Evolutionary conservation across 2,113 vertebrate species (phyloP), one percentile per base, ranked within the genome.

Genomic region (Trematomus loennbergii): DNA sequence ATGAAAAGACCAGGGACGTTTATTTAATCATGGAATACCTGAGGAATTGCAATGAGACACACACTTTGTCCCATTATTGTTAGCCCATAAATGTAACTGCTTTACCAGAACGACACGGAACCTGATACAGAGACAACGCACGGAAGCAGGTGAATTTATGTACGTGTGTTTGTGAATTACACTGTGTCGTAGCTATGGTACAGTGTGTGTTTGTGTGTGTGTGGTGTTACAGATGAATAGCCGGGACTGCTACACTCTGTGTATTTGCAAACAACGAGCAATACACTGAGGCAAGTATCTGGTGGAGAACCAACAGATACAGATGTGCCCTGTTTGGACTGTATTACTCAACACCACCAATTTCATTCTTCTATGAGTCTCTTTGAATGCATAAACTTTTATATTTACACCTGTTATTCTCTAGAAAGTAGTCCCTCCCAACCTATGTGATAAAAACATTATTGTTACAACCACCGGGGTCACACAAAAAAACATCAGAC

Each of bases 1-100:
- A 96, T 95, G 95, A 96, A 96, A 96, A 95, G 95, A 90, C 94
- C 91, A 87, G 94, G 90, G 96, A 96, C 95, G 93, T 95, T 96
- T 96, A 96, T 96, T 96, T 95, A 95, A 95, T 94, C 92, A 95
- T 89, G 93, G 93, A 95, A 93, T 94, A 94, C 96, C 94, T 96
- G 91, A 93, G 91, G 91, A 92, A 91, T 91, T 80, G 83, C 88
- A 90, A 92, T 86, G 86, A 94, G 86, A 90, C 87, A 87, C 88
- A 91, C 88, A 91, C 88, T 92, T 93, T 86, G 89, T 92, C 91
- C 91, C 90, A 89, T 92, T 92, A 92, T 91, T 90, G 92, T 93
- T 93, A 91, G 89, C 90, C 87, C 82, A 93, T 91, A 91, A 92
- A 93, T 92, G 84, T 92, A 91, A 93, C 90, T 74, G 84, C 88